Percentiles rank a stretch among this genome's conserved stretches.
Evolutionary conservation across 2,113 vertebrate genomes (phyloP).

Genomic region (Dicerorhinus sumatrensis): DNA sequence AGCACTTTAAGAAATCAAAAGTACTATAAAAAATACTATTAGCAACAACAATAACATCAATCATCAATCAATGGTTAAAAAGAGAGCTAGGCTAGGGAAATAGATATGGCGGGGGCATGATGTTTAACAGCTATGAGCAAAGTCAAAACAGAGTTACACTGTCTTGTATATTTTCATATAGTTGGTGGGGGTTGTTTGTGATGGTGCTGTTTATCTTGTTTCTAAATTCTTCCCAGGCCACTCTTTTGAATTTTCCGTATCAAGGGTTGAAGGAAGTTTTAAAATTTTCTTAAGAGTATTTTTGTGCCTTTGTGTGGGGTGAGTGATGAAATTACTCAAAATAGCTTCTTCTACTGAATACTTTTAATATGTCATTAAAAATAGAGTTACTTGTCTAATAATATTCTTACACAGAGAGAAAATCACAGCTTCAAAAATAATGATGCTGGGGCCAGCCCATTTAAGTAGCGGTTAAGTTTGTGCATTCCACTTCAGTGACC

Average conservation of each 20-base stretch:
- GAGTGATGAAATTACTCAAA: background rate
- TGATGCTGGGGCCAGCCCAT: background rate
- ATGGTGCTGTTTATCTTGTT: background rate
- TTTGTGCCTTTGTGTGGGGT: background rate
- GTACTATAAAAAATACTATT: background rate
- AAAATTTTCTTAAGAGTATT: background rate
- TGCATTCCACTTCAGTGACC: too few relatives aligned
- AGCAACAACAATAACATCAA: background rate
- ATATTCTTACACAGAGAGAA: background rate
- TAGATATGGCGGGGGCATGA: accelerated
- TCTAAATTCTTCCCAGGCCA: background rate
- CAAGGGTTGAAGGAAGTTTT: background rate
- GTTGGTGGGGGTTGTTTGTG: too few relatives aligned
- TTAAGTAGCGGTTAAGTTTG: too few relatives aligned
- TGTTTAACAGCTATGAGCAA: background rate
- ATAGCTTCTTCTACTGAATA: background rate
- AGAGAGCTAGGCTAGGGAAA: too few relatives aligned
- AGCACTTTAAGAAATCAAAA: background rate
- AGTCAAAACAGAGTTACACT: accelerated
- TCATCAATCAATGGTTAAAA: accelerated
- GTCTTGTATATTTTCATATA: background rate
- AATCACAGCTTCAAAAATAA: background rate
- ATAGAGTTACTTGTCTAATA: background rate
- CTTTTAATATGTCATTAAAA: background rate
- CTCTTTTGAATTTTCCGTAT: background rate